Evolutionary conservation across 2,888 invertebrate genomes (phyloP).

Genomic region (Morpho helenor): DNA sequence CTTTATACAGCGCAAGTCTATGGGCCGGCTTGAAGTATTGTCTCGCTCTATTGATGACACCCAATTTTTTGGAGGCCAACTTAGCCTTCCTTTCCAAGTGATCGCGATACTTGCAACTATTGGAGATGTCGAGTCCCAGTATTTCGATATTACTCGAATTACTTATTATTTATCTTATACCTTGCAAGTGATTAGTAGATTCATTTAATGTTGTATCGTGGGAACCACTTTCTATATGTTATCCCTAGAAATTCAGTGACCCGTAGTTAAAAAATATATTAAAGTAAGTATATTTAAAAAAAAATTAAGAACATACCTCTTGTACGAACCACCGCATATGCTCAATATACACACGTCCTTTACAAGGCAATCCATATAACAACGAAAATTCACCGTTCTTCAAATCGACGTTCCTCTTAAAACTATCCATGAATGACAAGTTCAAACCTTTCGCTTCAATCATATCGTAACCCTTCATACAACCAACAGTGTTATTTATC

Average conservation of each 20-base stretch:
- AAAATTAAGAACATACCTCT: slow-evolving; percentile 39
- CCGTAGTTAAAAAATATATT: not conserved
- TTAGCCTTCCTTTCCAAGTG: no score
- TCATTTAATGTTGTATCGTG: not conserved
- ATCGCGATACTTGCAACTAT: no score
- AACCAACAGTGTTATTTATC: slow-evolving; percentile 24
- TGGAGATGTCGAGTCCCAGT: no score
- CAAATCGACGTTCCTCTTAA: slow-evolving; percentile 35
- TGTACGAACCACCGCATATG: slow-evolving; percentile 46
- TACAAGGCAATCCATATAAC: slow-evolving; percentile 40
- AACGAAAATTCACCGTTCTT: slow-evolving; percentile 35
- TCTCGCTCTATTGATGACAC: no score
- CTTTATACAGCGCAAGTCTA: no score
- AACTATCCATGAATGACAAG: slow-evolving; percentile 35
- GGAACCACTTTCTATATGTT: not conserved
- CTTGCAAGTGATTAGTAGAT: no score
- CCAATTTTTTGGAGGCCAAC: no score
- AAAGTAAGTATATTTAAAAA: not conserved
- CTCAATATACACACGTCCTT: slow-evolving; percentile 37
- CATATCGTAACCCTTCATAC: slow-evolving; percentile 38
- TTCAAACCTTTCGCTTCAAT: slow-evolving; percentile 38
- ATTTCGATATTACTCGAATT: no score
- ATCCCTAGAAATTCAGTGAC: not conserved
- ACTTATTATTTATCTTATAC: no score
- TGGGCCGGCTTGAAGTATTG: no score